Conservation (phyloP, 2,113 vertebrate species). For the Aegithalos caudatus region DNA sequence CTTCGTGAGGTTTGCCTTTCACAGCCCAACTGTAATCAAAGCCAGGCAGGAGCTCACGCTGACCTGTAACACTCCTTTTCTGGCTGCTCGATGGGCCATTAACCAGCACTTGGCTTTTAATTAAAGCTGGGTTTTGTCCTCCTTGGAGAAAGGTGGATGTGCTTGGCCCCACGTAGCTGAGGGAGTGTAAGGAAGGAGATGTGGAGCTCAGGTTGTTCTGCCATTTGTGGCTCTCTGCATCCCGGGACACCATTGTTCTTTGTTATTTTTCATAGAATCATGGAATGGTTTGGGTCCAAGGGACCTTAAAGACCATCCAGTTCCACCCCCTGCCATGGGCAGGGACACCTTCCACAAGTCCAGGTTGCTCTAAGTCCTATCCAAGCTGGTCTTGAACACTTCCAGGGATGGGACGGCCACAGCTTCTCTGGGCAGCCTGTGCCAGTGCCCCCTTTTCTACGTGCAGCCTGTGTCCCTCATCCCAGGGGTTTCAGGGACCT, state of each 20-base stretch:
- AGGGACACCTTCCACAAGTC: too few species aligned
- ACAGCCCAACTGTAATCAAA: background rate
- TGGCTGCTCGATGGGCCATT: background rate
- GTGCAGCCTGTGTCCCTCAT: background rate
- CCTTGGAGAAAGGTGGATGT: background rate
- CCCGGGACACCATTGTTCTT: background rate
- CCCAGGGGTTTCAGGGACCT: background rate
- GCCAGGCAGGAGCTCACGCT: background rate
- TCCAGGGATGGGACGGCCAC: background rate
- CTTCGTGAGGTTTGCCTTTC: background rate
- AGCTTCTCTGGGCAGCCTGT: background rate
- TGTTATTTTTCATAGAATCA: background rate
- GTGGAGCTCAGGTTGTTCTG: background rate
- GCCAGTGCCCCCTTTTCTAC: background rate
- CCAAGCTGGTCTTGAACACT: background rate
- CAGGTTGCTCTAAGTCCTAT: background rate
- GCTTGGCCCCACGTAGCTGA: background rate
- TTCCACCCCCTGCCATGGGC: background rate
- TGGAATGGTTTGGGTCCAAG: background rate
- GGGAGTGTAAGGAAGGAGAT: background rate
- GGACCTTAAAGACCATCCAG: background rate
- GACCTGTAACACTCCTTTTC: background rate
- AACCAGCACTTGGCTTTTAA: background rate
- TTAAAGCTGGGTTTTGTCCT: background rate
- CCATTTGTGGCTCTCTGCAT: background rate